Base-by-base conservation (phyloP, 2,797 vertebrate genomes). In the Acestrorhynchus altus region DNA sequence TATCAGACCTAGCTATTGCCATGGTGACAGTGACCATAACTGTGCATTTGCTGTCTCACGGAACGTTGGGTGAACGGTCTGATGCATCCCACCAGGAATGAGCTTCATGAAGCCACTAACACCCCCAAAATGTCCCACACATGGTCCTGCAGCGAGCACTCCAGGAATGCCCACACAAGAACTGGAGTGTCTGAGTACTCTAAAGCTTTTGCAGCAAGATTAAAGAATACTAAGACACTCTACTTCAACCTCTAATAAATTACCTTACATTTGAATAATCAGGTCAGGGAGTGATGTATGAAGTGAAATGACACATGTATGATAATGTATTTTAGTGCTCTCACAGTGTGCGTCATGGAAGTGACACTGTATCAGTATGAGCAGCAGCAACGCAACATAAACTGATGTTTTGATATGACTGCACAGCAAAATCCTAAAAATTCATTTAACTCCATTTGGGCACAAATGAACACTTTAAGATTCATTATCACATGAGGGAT, bases 31-130 rank as follows among this genome's bases (percentile, higher is more conserved):
- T 88, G 56, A 80, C 79, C 54, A 85, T 87, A 88, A 80, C 82
- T 79, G 52, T 88, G 84, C 85, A 87, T 80, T 85, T 86, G 35
- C 76, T 40, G 80, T 87, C 47, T 77, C 66, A 74, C 83, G 65
- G 73, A 84, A 84, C 79, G 83, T 70, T 83, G 83, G 83, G 85
- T 79, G 67, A 72, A 77, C 20, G 8, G 31, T 57, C 49, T 61
- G 26, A 76, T 66, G 81, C 77, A 85, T 88, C 81, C 35, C 80
- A 81, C 81, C 75, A 69, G 83, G 88, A 90, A 90, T 90, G 90
- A 79, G 83, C 77, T 85, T 87, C 86, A 83, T 88, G 83, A 86
- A 89, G 65, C 72, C 56, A 39, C 35, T 57, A 68, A 42, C 68
- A 47, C 72, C 28, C 0, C 65, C 4, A n/a, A 49, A 72, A 83